Conservation (phyloP, 2,797 vertebrate genomes). For the Acanthopagrus latus region DNA sequence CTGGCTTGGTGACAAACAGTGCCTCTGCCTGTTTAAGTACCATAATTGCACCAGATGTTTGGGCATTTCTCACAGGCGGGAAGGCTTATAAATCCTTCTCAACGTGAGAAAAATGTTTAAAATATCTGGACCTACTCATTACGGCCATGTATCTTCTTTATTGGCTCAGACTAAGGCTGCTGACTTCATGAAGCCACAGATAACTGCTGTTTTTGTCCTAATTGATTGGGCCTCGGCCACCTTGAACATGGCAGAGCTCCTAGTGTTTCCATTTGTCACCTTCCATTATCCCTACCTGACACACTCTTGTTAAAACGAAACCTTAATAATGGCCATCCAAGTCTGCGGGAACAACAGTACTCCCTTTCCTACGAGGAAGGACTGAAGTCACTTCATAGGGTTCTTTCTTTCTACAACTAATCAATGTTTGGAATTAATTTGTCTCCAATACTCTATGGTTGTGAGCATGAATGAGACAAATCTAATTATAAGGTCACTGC, state of each 20-base stretch:
- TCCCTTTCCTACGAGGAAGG: slow-evolving; percentile 11
- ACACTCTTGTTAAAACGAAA: slow-evolving; percentile 49
- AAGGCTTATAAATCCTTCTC: slow-evolving; percentile 21
- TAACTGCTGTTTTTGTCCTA: slow-evolving; percentile 45
- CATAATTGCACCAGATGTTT: slow-evolving; percentile 52
- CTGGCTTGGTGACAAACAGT: slow-evolving; percentile 46
- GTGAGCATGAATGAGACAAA: slow-evolving; percentile 53
- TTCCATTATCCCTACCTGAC: slow-evolving; percentile 41
- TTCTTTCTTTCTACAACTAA: slow-evolving; percentile 50
- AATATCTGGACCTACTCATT: slow-evolving; percentile 28
- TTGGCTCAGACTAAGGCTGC: slow-evolving; percentile 33
- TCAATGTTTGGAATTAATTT: slow-evolving; percentile 57
- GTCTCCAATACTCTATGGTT: slow-evolving; percentile 29
- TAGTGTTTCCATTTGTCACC: slow-evolving; percentile 49
- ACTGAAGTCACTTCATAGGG: slow-evolving; percentile 26
- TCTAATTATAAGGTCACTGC: slow-evolving; percentile 61
- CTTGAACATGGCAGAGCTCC: slow-evolving; percentile 63
- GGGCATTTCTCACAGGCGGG: slow-evolving; percentile 11
- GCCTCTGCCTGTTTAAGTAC: slow-evolving; percentile 38
- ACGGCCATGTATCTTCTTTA: slow-evolving; percentile 20
- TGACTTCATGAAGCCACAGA: slow-evolving; percentile 29
- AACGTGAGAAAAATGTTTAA: slow-evolving; percentile 19
- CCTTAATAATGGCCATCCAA: slow-evolving; percentile 23
- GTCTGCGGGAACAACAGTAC: slow-evolving; percentile 24
- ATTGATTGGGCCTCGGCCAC: slow-evolving; percentile 46